These are phyloP conservation scores for Microchirus variegatus DNA, from an alignment of 2,797 vertebrate species.

Conservation along the genomic window DNA sequence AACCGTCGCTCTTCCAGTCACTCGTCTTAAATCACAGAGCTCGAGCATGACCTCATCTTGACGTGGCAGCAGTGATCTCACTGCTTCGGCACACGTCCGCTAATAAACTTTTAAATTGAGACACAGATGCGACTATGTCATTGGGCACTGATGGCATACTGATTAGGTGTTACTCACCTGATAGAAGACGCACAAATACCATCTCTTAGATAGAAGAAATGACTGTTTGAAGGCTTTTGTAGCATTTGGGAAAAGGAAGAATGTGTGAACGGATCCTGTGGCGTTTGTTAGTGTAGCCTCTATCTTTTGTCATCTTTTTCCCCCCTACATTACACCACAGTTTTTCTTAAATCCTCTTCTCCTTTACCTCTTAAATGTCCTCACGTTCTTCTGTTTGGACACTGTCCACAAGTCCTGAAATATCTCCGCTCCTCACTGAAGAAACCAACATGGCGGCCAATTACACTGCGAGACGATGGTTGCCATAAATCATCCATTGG, in stretches of 20 bases:
- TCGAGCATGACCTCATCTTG: slow-evolving; percentile 47
- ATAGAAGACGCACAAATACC: too few relatives aligned
- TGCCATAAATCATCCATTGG: slow-evolving; percentile 78
- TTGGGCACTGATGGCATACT: slow-evolving; percentile 27
- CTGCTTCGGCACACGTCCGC: background rate
- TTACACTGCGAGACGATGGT: slow-evolving; percentile 72
- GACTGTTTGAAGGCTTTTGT: too few relatives aligned
- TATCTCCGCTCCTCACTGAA: slow-evolving; percentile 45
- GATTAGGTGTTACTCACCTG: slow-evolving; percentile 46
- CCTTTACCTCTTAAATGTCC: slow-evolving; percentile 17
- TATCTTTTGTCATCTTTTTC: slow-evolving; percentile 6
- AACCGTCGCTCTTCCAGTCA: background rate
- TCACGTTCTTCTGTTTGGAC: slow-evolving; percentile 37
- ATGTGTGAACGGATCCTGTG: background rate
- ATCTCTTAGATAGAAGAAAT: too few relatives aligned
- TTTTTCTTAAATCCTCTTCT: background rate
- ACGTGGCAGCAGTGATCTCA: slow-evolving; percentile 46
- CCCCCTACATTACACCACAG: background rate
- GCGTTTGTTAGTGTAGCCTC: slow-evolving; percentile 6
- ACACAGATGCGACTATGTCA: slow-evolving; percentile 2
- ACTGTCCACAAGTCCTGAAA: slow-evolving; percentile 44
- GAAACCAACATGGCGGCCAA: slow-evolving; percentile 76
- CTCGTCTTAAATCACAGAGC: slow-evolving; percentile 16
- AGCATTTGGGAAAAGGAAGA: slow-evolving; percentile 4
- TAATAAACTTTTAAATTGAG: slow-evolving; percentile 31